phyloP scores from a whole-genome alignment of 2,113 vertebrate species.

The Eublepharis macularius region DNA sequence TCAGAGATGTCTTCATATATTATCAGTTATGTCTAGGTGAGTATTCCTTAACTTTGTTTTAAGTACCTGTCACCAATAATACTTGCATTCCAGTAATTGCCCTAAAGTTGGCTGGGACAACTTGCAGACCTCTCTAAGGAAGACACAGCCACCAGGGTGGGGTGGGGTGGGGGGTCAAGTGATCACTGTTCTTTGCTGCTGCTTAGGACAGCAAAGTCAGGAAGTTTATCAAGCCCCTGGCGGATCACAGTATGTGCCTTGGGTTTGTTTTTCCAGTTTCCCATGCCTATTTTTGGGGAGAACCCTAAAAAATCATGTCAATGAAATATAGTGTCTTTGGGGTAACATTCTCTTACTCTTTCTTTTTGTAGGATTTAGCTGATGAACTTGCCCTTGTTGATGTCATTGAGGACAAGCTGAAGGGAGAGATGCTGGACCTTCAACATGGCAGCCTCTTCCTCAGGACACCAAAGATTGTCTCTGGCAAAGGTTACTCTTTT shows the following conservation, averaged over 20 bases:
- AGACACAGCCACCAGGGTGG: too few species aligned
- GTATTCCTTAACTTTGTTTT: not conserved
- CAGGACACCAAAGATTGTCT: slow-evolving; percentile 94
- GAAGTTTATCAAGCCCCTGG: not conserved
- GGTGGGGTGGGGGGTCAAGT: too few species aligned
- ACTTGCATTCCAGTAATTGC: not conserved
- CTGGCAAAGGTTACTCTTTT: slow-evolving; percentile 86
- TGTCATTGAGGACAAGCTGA: slow-evolving; percentile 97
- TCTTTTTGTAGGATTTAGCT: slow-evolving; percentile 84
- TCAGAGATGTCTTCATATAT: not conserved
- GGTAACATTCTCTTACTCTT: slow-evolving; percentile 7
- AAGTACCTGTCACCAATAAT: not conserved
- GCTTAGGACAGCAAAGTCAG: not conserved
- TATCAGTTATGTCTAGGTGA: not conserved
- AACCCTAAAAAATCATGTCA: not conserved
- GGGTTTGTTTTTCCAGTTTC: not conserved
- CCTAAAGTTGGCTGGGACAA: too few species aligned
- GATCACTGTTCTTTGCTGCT: not conserved
- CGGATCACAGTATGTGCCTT: not conserved
- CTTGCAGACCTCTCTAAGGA: not conserved
- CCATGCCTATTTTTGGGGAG: not conserved
- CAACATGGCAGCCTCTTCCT: slow-evolving; percentile 98
- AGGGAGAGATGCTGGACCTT: slow-evolving; percentile 95
- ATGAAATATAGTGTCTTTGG: not conserved
- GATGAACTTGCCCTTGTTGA: slow-evolving; percentile 97